Evolutionary conservation across 2,888 invertebrate genomes (phyloP), one percentile per base, ranked within the genome.

Genomic region (Phrixothrix hirtus): DNA sequence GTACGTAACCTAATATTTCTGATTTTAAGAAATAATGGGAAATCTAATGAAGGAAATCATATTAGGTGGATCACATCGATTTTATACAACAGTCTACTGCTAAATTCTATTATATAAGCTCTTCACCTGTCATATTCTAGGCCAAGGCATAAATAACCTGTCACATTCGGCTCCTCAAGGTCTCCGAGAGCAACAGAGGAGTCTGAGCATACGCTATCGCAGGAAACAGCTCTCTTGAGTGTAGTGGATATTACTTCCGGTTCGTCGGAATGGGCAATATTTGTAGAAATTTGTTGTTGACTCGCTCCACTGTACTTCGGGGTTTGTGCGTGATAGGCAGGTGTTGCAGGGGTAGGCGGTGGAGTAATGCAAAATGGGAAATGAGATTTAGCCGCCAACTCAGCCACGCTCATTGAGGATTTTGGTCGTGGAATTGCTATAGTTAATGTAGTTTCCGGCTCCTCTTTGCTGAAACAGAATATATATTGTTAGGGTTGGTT

Each of bases 131-230:
- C 89, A 68, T 87, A 87, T 69, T 90, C 87, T 39, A 91, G 76
- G 6, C 87, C 88, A 56, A 90, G 81, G 72, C 89, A 88, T 4
- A 91, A 75, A 70, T 88, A 85, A 2, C 90, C 90, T 1, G 88
- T 87, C 48, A 85, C 78, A 56, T 86, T 85, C 5, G 86, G 81
- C 65, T 83, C 83, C 62, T 88, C 87, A 34, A 88, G 78, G 66
- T 88, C 86, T 37, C 83, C 84, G 15, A 87, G 77, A 13, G 83
- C 81, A 1, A 89, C 84, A 1, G 88, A 88, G 0, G 88, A 87
- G 63, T 90, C 89, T 1, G 89, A 89, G 63, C 85, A 87, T 14
- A 91, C 86, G 37, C 89, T 89, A 65, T 90, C 90, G 69, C 88
- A 90, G 14, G 89, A 89, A 62, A 88, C 79, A 0, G 89, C 89